These are phyloP conservation scores for Apoda limacodes DNA, from an alignment of 2,888 invertebrate species.

Conservation along the genomic window DNA sequence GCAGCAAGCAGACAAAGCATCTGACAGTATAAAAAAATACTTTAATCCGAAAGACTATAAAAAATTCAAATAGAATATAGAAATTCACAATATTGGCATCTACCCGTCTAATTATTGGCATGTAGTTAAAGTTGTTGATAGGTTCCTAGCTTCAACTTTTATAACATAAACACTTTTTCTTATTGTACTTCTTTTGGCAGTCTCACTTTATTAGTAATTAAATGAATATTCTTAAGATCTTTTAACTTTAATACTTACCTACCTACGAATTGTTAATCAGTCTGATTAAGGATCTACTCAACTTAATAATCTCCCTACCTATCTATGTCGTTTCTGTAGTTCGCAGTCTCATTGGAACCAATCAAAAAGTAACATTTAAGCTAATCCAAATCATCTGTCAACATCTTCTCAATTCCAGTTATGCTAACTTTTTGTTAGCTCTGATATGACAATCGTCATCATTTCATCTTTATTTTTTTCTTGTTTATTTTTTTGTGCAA, in stretches of 20 bases:
- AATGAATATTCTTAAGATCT: constrained; percentile 2
- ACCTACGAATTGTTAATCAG: constrained; percentile 3
- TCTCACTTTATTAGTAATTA: too few relatives aligned
- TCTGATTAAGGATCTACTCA: neutral
- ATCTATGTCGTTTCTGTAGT: constrained; percentile 3
- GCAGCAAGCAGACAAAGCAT: too few relatives aligned
- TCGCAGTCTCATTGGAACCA: neutral
- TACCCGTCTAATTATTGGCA: too few relatives aligned
- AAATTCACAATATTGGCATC: too few relatives aligned
- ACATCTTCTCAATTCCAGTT: constrained; percentile 3
- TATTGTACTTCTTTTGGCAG: too few relatives aligned
- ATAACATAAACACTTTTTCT: too few relatives aligned
- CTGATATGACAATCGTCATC: neutral
- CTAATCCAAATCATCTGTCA: constrained; percentile 1
- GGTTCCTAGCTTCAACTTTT: too few relatives aligned
- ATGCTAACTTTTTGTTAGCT: neutral
- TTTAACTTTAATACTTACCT: constrained; percentile 2
- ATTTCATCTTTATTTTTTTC: neutral
- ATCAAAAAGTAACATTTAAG: constrained; percentile 1
- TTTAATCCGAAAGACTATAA: too few relatives aligned
- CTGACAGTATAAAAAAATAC: too few relatives aligned
- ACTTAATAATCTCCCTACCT: constrained; percentile 1
- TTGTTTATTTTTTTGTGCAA: constrained; percentile 1
- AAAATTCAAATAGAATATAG: too few relatives aligned
- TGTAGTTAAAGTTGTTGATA: too few relatives aligned